Evolutionary conservation across 2,888 invertebrate species (phyloP).

Genomic region (Cantharis rustica): DNA sequence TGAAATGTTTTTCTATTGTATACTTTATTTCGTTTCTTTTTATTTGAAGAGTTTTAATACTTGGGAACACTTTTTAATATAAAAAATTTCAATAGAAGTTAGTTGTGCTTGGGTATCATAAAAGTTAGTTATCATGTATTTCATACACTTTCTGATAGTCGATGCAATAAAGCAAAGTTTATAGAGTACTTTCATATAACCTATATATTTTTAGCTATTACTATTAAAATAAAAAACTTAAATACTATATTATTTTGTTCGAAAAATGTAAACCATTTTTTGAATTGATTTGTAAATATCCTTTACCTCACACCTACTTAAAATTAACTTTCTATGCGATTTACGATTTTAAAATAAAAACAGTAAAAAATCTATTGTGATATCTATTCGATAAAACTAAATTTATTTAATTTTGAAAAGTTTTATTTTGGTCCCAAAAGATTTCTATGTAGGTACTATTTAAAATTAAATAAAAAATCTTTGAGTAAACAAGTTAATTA

Average conservation of each 20-base stretch:
- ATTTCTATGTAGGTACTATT: too few species aligned
- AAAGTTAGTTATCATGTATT: not conserved
- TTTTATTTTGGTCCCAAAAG: too few species aligned
- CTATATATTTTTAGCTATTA: constrained; percentile 5
- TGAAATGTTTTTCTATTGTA: not conserved
- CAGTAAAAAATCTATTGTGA: too few species aligned
- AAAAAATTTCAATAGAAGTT: constrained; percentile 12
- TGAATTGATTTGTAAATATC: not conserved
- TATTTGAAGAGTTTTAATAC: not conserved
- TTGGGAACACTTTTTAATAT: not conserved
- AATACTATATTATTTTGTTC: constrained; percentile 1
- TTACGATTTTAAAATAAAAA: too few species aligned
- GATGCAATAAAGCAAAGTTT: constrained; percentile 9
- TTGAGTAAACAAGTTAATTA: too few species aligned
- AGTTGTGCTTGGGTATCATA: constrained; percentile 8
- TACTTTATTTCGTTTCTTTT: not conserved
- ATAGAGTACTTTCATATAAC: constrained; percentile 2
- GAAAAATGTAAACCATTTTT: not conserved
- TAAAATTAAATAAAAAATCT: too few species aligned
- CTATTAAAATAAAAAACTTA: constrained; percentile 16
- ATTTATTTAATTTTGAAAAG: too few species aligned
- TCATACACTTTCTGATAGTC: not conserved
- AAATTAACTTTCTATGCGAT: too few species aligned
- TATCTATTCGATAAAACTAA: too few species aligned
- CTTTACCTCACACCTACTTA: not conserved